Base-by-base conservation (phyloP, 1,140 invertebrate species). In the Mizuhopecten yessoensis region DNA sequence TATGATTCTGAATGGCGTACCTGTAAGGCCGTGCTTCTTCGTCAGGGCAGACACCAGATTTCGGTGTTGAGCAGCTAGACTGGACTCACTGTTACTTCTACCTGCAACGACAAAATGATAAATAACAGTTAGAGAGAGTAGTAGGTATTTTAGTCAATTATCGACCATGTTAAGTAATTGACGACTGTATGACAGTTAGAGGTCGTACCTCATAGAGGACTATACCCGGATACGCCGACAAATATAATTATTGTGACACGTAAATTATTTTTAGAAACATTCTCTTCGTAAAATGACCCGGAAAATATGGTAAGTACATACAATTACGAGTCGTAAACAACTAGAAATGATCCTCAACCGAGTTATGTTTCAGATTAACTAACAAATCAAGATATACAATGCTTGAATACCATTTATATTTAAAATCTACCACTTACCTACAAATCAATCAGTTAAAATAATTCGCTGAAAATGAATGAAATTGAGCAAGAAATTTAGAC, bases 21-120 rank as follows among this genome's bases (percentile, higher is more conserved):
- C 91, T 87, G 91, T 92, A 17, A 92, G 45, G 57, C 90, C 89
- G 45, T 92, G 91, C 34, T 92, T 89, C 86, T 92, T 93, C 45
- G 91, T 94, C 23, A 94, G 89, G 33, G 94, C 93, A 15, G 93
- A 93, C 11, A 94, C 93, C 9, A 95, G 92, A 87, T 94, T 95
- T 33, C 92, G 90, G 39, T 94, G 93, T 45, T 94, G 93, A 11
- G 93, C 93, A 88, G 93, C 93, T 36, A 94, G 88, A 88, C 87
- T 93, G 20, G 92, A 90, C 87, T 93, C 92, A 36, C 92, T 91
- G 42, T 92, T 90, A 86, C 90, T 91, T 88, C 89, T 49, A 57
- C 92, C 92, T 93, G 86, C 17, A 93, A 92, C 42, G 42, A 45
- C 33, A 88, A 39, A 87, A 86, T 34, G 20, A 87, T 29, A 87